Evolutionary conservation across 1,140 invertebrate genomes (phyloP), one percentile per base, ranked within the genome.

Genomic region (Solenopsis invicta): DNA sequence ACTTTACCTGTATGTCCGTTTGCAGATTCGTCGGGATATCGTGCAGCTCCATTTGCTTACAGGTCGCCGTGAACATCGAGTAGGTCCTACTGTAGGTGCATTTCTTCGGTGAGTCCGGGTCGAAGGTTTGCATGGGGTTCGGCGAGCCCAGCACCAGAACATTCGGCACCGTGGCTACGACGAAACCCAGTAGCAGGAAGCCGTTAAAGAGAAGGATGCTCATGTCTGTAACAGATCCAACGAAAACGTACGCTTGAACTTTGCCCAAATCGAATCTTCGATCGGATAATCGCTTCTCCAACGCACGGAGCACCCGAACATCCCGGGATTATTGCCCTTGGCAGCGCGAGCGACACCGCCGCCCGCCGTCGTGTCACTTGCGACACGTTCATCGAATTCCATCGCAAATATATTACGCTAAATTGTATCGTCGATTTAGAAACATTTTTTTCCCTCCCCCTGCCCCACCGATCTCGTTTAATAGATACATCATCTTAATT

Each of bases 161-260:
- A 54, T 87, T 80, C 9, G 74, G 84, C 29, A 76, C 45, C n/a
- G 45, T 71, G 2, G 85, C 87, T 59, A 92, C 85, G 18, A 84
- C 74, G 24, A 94, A 37, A 9, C 67, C 85, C 16, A 94, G 10
- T 13, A 92, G 18, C n/a, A 93, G 50, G 0, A 93, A 64, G 2
- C 81, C 77, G n/a, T 90, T 89, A n/a, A 91, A 29, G 69, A 92
- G 45, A 2, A 92, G 56, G 5, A 89, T 75, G 54, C 80, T 91
- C 92, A 93, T 94, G 18, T 88, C 94, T 94, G 92, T n/a, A 93
- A 94, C 86, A 67, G 62, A 88, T 80, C 45, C 87, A 75, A n/a
- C 16, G n/a, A 48, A 71, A 71, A 48, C 50, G 18, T 10, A 2
- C 56, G 67, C 52, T 87, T 72, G 80, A 50, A 45, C 45, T 52